A percentile compares a stretch with the other conserved stretches of the same genome.
Conservation (phyloP, 2,888 invertebrate genomes). For the Beris chalybata region DNA sequence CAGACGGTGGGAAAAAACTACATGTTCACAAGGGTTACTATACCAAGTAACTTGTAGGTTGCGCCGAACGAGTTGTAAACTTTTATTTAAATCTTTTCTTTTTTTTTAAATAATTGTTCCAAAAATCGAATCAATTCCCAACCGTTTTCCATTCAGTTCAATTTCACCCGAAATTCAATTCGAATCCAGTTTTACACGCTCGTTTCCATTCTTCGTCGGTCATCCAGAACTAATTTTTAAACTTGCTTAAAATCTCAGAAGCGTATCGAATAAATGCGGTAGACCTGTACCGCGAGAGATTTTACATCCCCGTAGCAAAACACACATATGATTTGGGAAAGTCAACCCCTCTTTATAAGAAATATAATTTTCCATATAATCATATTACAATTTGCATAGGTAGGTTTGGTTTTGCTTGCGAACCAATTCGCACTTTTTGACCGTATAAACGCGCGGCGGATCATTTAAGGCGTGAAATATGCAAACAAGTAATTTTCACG, state of each 20-base stretch:
- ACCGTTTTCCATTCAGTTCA: no score
- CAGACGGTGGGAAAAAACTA: no score
- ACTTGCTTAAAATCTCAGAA: not conserved
- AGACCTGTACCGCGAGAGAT: no score
- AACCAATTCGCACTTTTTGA: slow-evolving; percentile 19
- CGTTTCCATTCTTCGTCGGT: not conserved
- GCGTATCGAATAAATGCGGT: not conserved
- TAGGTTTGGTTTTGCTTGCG: not conserved
- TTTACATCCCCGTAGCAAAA: no score
- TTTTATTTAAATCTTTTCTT: no score
- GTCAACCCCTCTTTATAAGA: slow-evolving; percentile 8
- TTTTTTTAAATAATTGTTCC: no score
- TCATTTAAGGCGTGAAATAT: slow-evolving; percentile 32
- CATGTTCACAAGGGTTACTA: no score
- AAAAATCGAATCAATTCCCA: no score
- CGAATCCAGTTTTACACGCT: no score
- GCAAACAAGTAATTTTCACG: slow-evolving; percentile 19
- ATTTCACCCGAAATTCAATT: no score
- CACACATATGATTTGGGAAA: not conserved
- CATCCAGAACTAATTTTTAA: slow-evolving; percentile 24
- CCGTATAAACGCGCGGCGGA: slow-evolving; percentile 13
- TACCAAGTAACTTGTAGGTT: no score
- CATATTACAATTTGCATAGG: slow-evolving; percentile 22
- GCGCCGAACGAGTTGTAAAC: no score
- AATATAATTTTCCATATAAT: slow-evolving; percentile 9